Evolutionary conservation across 37 sponge, comb jelly and placozoan species (phyloP), one percentile per base, ranked within the genome.

Genomic region (Spongilla lacustris): DNA sequence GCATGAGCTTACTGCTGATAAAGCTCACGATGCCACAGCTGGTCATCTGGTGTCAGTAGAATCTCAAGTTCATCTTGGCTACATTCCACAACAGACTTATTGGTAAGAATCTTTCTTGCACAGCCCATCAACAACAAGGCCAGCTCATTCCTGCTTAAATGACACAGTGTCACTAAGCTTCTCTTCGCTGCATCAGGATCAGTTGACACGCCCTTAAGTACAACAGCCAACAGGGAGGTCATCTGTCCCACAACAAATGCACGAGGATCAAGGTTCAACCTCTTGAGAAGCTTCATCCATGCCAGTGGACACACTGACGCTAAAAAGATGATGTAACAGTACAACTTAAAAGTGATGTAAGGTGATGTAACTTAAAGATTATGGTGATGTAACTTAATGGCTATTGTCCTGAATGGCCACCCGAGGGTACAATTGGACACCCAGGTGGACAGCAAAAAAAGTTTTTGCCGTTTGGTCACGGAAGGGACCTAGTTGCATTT

Each of bases 21-120:
- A 41, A 95, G 69, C 31, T 75, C 80, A 10, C 17, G 73, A 73
- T 95, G 82, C 84, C 84, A 92, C 31, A 95, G 85, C 68, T 95
- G 82, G 14, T 75, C 85, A 5, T 73, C 72, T 24, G 93, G 88
- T 2, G 93, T 95, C 48, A 33, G 13, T 81, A 89, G 23, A 30
- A 95, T 84, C 48, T 89, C 91, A 77, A 95, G 36, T n/a, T 90
- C 80, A 13, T 89, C 84, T 30, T 27, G 17, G 13, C 91, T 82
- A 58, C 84, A 87, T 21, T 36, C 37, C 74, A 92, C 14, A 38
- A 87, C 69, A 70, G 80, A 87, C 67, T 35, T 33, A 5, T 70
- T 71, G 22, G 67, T 58, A 68, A 93, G 74, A 75, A 89, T 48
- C 4, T 30, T 30, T 8, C 91, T 74, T 71, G 87, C 48, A 70